A percentile compares a stretch with the other conserved stretches of the same genome.
Conservation (phyloP, 1,140 invertebrate species). For the Drosophila saltans region DNA sequence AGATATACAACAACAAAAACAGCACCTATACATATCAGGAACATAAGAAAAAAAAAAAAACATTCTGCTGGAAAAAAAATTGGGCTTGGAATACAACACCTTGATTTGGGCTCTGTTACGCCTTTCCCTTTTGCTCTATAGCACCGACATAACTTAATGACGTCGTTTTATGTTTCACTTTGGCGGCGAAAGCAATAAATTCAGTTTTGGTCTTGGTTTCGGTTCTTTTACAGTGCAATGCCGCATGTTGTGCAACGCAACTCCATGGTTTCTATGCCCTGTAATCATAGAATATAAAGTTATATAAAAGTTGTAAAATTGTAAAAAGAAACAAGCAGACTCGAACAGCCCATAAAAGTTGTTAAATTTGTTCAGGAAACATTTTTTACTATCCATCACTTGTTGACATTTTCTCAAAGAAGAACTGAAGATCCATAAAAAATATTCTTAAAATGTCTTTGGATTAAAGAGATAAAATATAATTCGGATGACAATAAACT, state of each 20-base stretch:
- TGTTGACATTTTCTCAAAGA: too few species aligned
- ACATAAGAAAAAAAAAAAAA: conserved; percentile 24
- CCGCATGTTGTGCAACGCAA: conserved; percentile 8
- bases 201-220: conserved; percentile 37
- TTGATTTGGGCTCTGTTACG: conserved; percentile 25
- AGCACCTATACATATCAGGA: conserved; percentile 10
- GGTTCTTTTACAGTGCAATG: conserved; percentile 30
- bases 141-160: conserved; percentile 74
- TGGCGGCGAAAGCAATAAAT: conserved; percentile 72
- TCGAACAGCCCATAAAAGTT: too few species aligned
- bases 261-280: conserved; percentile 4
- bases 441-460: too few species aligned
- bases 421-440: too few species aligned
- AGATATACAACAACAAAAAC: not conserved
- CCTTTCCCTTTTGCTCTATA: conserved; percentile 25
- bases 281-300: not conserved
- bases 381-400: too few species aligned
- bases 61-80: conserved; percentile 12
- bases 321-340: not conserved
- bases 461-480: too few species aligned
- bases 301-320: not conserved
- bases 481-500: too few species aligned
- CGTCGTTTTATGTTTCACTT: conserved; percentile 79
- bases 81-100: conserved; percentile 13
- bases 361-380: too few species aligned